These are phyloP conservation scores for Parelbella ahira DNA, from an alignment of 2,888 invertebrate species.

Conservation along the genomic window DNA sequence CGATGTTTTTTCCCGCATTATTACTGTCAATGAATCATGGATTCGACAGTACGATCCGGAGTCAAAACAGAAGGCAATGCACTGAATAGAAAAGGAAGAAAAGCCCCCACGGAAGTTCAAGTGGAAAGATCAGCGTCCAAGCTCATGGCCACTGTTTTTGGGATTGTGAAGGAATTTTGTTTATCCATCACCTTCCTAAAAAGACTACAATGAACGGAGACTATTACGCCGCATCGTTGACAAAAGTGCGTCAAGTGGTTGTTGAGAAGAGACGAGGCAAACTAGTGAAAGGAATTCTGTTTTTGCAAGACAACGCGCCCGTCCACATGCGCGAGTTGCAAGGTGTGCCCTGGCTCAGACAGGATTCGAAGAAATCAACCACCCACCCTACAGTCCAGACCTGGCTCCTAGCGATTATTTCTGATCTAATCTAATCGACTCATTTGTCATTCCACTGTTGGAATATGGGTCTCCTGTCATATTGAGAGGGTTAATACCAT, in stretches of 20 bases:
- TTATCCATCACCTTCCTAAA: too few relatives aligned
- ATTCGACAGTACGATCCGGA: slow-evolving; percentile 10
- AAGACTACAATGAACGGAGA: too few relatives aligned
- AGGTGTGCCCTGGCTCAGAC: slow-evolving; percentile 23
- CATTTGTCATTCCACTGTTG: too few relatives aligned
- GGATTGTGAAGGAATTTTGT: slow-evolving; percentile 19
- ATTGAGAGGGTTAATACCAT: too few relatives aligned
- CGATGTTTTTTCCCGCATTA: too few relatives aligned
- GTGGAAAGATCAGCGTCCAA: slow-evolving; percentile 14
- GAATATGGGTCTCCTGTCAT: too few relatives aligned
- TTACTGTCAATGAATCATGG: slow-evolving; percentile 7
- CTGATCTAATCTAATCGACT: too few relatives aligned
- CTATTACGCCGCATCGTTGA: too few relatives aligned
- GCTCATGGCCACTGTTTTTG: slow-evolving; percentile 23
- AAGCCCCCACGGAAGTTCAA: slow-evolving; percentile 24
- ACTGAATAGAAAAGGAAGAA: slow-evolving; percentile 21
- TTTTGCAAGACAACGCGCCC: too few relatives aligned
- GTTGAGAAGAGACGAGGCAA: too few relatives aligned
- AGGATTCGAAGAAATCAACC: slow-evolving; percentile 26
- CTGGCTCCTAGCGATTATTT: slow-evolving; percentile 20
- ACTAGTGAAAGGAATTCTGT: too few relatives aligned
- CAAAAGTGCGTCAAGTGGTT: too few relatives aligned
- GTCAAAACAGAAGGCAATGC: slow-evolving; percentile 12
- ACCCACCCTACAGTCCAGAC: slow-evolving; percentile 25
- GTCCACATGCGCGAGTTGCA: slow-evolving; percentile 26